Evolutionary conservation across 2,888 invertebrate genomes (phyloP).

Genomic region (Plutella xylostella): DNA sequence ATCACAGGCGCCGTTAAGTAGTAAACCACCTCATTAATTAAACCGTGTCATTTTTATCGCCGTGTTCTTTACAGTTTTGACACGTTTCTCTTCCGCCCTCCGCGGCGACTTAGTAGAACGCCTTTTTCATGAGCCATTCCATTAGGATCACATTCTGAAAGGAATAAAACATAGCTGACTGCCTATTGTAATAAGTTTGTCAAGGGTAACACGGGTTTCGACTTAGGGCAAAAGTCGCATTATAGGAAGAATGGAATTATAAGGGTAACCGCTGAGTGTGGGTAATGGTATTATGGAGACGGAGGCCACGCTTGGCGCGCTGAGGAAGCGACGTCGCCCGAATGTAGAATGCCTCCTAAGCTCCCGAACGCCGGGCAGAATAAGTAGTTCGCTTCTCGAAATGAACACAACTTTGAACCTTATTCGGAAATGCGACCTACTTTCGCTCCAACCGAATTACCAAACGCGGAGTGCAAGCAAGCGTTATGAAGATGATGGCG

Average conservation of each 20-base stretch:
- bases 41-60: constrained; percentile 8
- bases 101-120: no score
- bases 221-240: constrained; percentile 48
- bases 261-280: constrained; percentile 41
- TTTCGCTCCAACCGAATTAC: constrained; percentile 38
- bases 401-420: constrained; percentile 48
- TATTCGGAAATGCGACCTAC: constrained; percentile 39
- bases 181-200: constrained; percentile 31
- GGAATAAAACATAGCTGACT: constrained; percentile 15
- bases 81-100: no score
- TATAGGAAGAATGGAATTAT: constrained; percentile 55
- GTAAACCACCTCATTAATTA: constrained; percentile 10
- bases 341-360: constrained; percentile 59
- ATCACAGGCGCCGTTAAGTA: constrained; percentile 16
- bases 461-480: constrained; percentile 32
- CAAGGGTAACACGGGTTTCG: constrained; percentile 51
- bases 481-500: constrained; percentile 20
- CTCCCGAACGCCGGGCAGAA: constrained; percentile 39
- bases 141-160: constrained; percentile 8
- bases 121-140: background rate
- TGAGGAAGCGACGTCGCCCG: constrained; percentile 40
- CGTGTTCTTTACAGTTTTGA: constrained; percentile 5
- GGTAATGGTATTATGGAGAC: constrained; percentile 63
- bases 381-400: constrained; percentile 53
- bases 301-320: constrained; percentile 30